Base-by-base conservation (phyloP, 2,113 vertebrate genomes). In the Aphyosemion australe region DNA sequence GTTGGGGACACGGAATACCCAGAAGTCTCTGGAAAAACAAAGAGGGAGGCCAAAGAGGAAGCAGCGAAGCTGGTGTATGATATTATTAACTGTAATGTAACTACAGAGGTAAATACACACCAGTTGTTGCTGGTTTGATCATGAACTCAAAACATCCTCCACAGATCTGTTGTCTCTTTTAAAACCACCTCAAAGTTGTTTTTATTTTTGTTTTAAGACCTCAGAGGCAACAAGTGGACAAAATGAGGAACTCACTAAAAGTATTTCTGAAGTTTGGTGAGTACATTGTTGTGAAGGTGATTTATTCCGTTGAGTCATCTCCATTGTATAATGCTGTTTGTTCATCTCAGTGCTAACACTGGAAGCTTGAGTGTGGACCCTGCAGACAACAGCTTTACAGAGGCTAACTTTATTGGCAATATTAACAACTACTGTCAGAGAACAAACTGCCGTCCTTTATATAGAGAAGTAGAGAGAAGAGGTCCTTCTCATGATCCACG, bases 31-130 rank as follows among this genome's bases (percentile, higher is more conserved):
- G 87, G 84, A 3, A 84, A 58, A 69, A 82, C 53, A 1, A 90
- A 64, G 54, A 90, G 82, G 51, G 87, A 92, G 34, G 91, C 90
- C 1, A 92, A 91, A 63, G 84, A 92, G 53, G 61, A 87, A 39
- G 92, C 92, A 57, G 91, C 92, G 12, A 79, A 56, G 59, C 34
- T 82, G n/a, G 91, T 88, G 18, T 71, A 88, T 68, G 11, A 83
- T 4, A 59, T 51, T 9, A 31, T 88, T 12, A 15, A 1, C 58
- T 54, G 26, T 42, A 49, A 20, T 49, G 12, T 42, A 41, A 42
- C 72, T 20, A 16, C 50, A 32, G 61, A 69, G 78, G 89, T 89
- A 57, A 69, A 61, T 34, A 52, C 16, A 34, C 46, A 61, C 19
- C 47, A 16, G 26, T 50, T 15, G 31, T 8, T 34, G 1, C 15